These are phyloP conservation scores for Liasis olivaceus DNA, from an alignment of 2,797 vertebrate genomes.

Conservation along the genomic window DNA sequence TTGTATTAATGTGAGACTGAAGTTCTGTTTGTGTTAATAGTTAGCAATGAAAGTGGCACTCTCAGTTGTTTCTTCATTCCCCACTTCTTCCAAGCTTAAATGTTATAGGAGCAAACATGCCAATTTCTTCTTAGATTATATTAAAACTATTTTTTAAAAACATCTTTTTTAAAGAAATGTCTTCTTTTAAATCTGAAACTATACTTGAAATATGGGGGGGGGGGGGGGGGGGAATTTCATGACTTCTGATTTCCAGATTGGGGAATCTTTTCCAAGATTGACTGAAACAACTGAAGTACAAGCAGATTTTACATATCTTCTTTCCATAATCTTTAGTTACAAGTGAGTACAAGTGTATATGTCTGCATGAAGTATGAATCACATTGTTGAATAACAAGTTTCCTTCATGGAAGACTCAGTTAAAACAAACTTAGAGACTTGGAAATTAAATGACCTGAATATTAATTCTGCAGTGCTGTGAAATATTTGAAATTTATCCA, in stretches of 20 bases:
- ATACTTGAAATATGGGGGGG: too few relatives aligned
- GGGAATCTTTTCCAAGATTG: background rate
- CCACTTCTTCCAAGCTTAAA: accelerated
- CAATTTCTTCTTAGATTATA: accelerated
- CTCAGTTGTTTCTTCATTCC: background rate
- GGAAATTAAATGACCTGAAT: background rate
- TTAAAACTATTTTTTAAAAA: too few relatives aligned
- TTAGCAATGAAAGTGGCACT: constrained; percentile 12
- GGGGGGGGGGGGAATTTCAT: too few relatives aligned
- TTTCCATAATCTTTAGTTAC: background rate
- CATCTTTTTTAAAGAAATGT: background rate
- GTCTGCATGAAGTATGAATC: background rate
- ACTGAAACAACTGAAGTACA: background rate
- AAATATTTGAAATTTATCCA: background rate
- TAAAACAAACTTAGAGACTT: background rate
- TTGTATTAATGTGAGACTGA: constrained; percentile 1
- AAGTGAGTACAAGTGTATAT: background rate
- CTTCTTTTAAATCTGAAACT: background rate
- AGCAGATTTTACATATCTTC: background rate
- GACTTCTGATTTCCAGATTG: background rate
- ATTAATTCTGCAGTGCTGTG: background rate
- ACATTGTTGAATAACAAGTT: background rate
- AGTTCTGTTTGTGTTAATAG: constrained; percentile 29
- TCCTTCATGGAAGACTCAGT: background rate
- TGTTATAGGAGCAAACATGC: background rate